Conservation (phyloP, 1,140 invertebrate species). For the Drosophila prosaltans region DNA sequence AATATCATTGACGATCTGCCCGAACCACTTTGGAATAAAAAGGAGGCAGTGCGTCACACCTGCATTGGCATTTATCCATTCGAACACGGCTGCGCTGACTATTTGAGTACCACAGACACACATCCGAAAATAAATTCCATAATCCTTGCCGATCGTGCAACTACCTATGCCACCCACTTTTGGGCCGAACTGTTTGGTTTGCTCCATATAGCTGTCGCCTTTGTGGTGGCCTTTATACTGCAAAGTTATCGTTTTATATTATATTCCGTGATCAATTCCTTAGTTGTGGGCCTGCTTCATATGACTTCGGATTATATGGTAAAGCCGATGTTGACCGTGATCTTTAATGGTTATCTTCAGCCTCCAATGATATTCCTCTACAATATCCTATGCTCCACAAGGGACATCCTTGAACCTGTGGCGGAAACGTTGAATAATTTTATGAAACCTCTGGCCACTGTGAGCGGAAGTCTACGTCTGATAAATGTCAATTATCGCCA, state of each 20-base stretch:
- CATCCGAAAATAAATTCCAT: constrained; percentile 85
- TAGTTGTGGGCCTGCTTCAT: constrained; percentile 86
- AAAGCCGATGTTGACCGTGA: constrained; percentile 86
- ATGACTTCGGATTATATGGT: constrained; percentile 87
- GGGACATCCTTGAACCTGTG: constrained; percentile 86
- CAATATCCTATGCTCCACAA: constrained; percentile 86
- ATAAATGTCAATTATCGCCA: constrained; percentile 62
- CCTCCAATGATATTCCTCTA: constrained; percentile 86
- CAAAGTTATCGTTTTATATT: constrained; percentile 85
- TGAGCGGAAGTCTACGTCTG: constrained; percentile 59
- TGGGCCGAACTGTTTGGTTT: constrained; percentile 88
- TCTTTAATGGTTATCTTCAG: constrained; percentile 87
- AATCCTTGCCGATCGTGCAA: constrained; percentile 85
- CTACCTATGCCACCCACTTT: constrained; percentile 85
- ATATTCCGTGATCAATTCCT: constrained; percentile 85
- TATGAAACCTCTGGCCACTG: constrained; percentile 65
- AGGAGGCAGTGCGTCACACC: constrained; percentile 56
- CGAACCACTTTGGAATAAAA: constrained; percentile 64
- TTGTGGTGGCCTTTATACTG: constrained; percentile 86
- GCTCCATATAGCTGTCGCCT: constrained; percentile 85
- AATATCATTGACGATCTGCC: constrained; percentile 68
- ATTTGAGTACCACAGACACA: constrained; percentile 86
- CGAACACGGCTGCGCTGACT: constrained; percentile 87
- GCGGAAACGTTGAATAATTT: constrained; percentile 77
- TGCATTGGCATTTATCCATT: constrained; percentile 87